Evolutionary conservation across 2,113 vertebrate genomes (phyloP), one percentile per base, ranked within the genome.

Genomic region (Lynx canadensis): DNA sequence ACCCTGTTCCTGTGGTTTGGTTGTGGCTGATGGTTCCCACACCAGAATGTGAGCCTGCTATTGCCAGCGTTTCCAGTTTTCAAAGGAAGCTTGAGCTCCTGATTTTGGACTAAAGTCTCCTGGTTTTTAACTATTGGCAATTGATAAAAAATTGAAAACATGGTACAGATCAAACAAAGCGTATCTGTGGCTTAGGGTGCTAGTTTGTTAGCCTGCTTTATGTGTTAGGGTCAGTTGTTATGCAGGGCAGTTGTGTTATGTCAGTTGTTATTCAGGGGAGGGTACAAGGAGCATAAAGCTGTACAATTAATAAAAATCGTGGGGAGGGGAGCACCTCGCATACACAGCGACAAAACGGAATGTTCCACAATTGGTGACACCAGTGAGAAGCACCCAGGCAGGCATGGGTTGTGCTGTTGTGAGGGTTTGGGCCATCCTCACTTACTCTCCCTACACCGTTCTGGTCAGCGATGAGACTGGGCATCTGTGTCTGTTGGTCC

Each of bases 61-160:
- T 52, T n/a, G 79, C 57, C n/a, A 4, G 33, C 18, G 33, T 68
- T 68, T 73, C 12, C 33, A 4, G 83, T 94, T 96, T 93, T 50
- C 48, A 45, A 68, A 50, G 65, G 45, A 93, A 92, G 29, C 66
- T 88, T 66, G 25, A 78, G 78, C 16, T 79, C 10, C 8, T 25
- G 19, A 79, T 69, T 93, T 93, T 60, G 14, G 73, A 38, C 73
- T 83, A 57, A 66, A 57, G 89, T 65, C 13, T 78, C 16, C 31
- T 38, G 63, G 71, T 86, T 83, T 84, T 89, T 79, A 83, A 66
- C 63, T 69, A 5, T 50, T 97, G 63, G 36, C 31, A 82, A 74
- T 50, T 71, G 69, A 80, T 83, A 8, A 68, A 69, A 79, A 7
- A 38, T 7, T 23, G 52, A 48, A 94, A 74, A 69, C 16, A 12